These are phyloP conservation scores for Ophioninae sp. DNA, from an alignment of 2,888 invertebrate genomes.

Conservation along the genomic window DNA sequence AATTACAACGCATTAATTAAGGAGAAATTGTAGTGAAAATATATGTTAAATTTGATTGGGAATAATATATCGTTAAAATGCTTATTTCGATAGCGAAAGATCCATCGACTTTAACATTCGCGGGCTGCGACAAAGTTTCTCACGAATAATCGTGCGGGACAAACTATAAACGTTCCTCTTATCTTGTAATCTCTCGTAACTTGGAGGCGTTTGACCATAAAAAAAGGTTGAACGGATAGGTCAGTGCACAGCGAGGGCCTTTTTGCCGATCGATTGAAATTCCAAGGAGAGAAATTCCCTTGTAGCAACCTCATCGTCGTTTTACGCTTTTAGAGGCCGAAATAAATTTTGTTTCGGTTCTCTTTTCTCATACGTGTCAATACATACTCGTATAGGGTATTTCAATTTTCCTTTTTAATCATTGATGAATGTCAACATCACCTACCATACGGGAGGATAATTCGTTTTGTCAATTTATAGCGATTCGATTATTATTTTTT, in stretches of 20 bases:
- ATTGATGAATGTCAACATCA: neutral
- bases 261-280: slow-evolving; percentile 6
- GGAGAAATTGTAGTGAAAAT: neutral
- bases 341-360: neutral
- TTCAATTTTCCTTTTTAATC: neutral
- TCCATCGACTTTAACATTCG: neutral
- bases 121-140: neutral
- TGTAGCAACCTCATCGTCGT: neutral
- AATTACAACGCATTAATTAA: neutral
- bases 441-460: too few species aligned
- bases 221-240: slow-evolving; percentile 15
- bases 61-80: neutral
- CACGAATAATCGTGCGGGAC: neutral
- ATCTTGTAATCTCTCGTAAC: slow-evolving; percentile 14
- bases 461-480: too few species aligned
- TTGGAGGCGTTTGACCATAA: slow-evolving; percentile 8
- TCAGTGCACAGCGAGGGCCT: slow-evolving; percentile 7
- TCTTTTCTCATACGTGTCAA: neutral
- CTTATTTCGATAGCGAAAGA: neutral
- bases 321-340: neutral
- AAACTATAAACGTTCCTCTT: neutral
- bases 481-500: too few species aligned
- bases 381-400: neutral
- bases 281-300: neutral
- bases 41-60: neutral